phyloP scores from a whole-genome alignment of 37 sponge, comb jelly and placozoan species.

The Aplysina aerophoba region DNA sequence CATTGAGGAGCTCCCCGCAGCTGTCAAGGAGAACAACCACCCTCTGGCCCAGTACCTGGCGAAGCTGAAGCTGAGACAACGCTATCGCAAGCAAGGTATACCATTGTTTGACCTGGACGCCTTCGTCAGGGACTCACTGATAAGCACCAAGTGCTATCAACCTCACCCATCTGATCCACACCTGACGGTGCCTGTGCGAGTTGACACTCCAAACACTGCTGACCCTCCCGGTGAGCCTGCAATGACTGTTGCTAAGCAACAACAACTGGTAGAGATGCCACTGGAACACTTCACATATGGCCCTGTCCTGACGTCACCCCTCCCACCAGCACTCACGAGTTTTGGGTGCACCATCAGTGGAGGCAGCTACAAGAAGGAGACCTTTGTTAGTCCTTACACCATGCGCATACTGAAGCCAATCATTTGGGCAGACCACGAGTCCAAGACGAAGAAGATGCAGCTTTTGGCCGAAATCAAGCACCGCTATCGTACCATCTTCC shows the following conservation, averaged over 20 bases:
- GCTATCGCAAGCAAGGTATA: conserved; percentile 1
- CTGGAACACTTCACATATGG: background rate
- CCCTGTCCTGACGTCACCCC: background rate
- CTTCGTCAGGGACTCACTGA: background rate
- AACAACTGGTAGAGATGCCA: background rate
- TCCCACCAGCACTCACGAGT: conserved; percentile 13
- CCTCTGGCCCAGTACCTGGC: background rate
- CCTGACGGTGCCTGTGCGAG: too few relatives aligned
- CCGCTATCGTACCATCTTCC: background rate
- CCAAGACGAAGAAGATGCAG: conserved; percentile 39
- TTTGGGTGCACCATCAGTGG: conserved; percentile 26
- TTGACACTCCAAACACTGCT: too few relatives aligned
- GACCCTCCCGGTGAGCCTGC: background rate
- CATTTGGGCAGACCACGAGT: conserved; percentile 62
- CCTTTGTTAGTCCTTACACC: conserved; percentile 73
- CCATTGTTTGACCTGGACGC: conserved; percentile 20
- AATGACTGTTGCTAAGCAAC: too few relatives aligned
- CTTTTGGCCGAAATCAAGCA: conserved; percentile 51
- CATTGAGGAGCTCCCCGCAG: background rate
- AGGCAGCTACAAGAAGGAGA: background rate
- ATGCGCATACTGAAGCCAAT: conserved; percentile 65
- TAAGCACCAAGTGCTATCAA: background rate
- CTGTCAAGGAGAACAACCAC: background rate
- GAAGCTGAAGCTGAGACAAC: conserved; percentile 15
- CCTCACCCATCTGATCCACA: background rate